Percentiles rank a stretch among this genome's conserved stretches.
These are phyloP conservation scores for Premnoplex brunnescens DNA, from an alignment of 2,797 vertebrate species.

Conservation along the genomic window DNA sequence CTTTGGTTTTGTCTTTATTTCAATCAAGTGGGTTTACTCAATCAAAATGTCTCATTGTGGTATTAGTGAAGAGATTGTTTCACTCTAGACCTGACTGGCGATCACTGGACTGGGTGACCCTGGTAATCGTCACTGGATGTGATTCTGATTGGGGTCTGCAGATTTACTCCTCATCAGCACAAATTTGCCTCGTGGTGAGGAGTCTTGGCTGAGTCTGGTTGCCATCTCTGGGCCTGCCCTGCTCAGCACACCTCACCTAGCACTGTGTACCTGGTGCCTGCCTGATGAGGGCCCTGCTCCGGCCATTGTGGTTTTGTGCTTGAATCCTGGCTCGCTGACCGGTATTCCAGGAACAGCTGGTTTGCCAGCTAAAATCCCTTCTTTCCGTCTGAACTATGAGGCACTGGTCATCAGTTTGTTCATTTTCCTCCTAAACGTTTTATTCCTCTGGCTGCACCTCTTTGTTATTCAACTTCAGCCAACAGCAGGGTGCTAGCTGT, in stretches of 20 bases:
- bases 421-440: conserved; percentile 16
- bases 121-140: background rate
- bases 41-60: background rate
- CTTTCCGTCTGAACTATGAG: conserved; percentile 11
- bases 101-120: background rate
- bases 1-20: background rate
- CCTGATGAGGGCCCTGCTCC: background rate
- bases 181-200: background rate
- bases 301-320: background rate
- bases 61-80: background rate
- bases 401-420: background rate
- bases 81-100: background rate
- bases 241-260: background rate
- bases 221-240: background rate
- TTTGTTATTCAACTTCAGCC: conserved; percentile 40
- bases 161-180: background rate
- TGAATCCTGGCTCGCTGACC: background rate
- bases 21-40: background rate
- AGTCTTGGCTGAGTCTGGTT: background rate
- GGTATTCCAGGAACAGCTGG: background rate
- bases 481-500: conserved; percentile 46
- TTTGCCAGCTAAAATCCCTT: background rate
- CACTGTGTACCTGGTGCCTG: background rate
- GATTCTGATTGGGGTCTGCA: background rate
- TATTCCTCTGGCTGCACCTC: conserved; percentile 32